Evolutionary conservation across 1,140 invertebrate species (phyloP).

Genomic region (Dreissena rostriformis): DNA sequence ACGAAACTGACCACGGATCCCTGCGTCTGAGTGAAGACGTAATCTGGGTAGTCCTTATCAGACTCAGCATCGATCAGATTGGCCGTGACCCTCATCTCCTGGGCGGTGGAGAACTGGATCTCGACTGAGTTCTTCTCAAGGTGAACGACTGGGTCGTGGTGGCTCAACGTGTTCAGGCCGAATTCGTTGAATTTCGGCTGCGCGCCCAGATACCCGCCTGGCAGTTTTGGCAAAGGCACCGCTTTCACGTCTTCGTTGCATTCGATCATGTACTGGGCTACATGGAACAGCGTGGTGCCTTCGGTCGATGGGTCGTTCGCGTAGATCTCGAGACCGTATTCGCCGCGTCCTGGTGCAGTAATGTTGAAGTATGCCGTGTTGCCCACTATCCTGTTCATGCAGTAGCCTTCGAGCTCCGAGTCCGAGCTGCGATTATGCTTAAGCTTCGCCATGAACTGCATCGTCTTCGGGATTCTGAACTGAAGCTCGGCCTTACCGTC

Average conservation of each 20-base stretch:
- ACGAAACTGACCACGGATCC: conserved; percentile 72
- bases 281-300: conserved; percentile 79
- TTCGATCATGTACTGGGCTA: conserved; percentile 79
- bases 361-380: conserved; percentile 80
- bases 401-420: conserved; percentile 77
- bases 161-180: conserved; percentile 74
- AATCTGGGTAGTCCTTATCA: conserved; percentile 76
- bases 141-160: conserved; percentile 79
- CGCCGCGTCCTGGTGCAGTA: conserved; percentile 77
- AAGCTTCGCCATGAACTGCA: conserved; percentile 81
- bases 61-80: conserved; percentile 77
- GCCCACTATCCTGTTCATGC: conserved; percentile 78
- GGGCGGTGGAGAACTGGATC: conserved; percentile 70
- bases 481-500: conserved; percentile 78
- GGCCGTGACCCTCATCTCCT: conserved; percentile 77
- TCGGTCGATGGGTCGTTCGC: conserved; percentile 80
- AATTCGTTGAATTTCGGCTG: conserved; percentile 78
- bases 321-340: conserved; percentile 81
- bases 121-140: conserved; percentile 74
- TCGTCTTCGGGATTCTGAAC: conserved; percentile 70
- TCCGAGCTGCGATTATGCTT: conserved; percentile 77
- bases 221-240: conserved; percentile 77
- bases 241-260: conserved; percentile 77
- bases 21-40: conserved; percentile 78
- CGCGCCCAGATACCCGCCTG: conserved; percentile 78